Evolutionary conservation across 2,113 vertebrate species (phyloP), one percentile per base, ranked within the genome.

Genomic region (Eretmodus cyanostictus): DNA sequence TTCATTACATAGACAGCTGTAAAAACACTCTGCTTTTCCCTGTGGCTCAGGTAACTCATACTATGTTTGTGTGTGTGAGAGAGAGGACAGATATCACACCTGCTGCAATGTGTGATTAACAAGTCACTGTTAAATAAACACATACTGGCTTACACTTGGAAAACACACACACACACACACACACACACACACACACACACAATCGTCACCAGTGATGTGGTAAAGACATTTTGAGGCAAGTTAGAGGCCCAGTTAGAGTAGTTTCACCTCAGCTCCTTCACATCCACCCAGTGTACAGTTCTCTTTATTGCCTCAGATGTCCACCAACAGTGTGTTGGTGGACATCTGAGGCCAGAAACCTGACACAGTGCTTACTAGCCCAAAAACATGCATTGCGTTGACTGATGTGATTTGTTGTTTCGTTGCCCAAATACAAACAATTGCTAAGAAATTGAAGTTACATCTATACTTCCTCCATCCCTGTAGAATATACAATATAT

Each of bases 1-100:
- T 84, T 89, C 82, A 91, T 92, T 95, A 84, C 14, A 8, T 53
- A 27, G 59, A 91, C 94, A 94, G 93, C 95, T 95, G 95, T 86
- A 57, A 88, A 94, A 95, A 92, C 89, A 88, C 88, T 88, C 47
- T 29, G 59, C 73, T 88, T 89, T 91, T 91, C 61, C 57, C 66
- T 83, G 9, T 54, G 40, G 57, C 87, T 90, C 90, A 94, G 87
- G 89, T 93, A 88, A 59, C 86, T 38, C 31, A 66, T 87, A n/a
- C 45, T 76, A 66, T 84, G 36, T 38, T 12, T 55, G 57, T 87
- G 34, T 82, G 61, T 84, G 81, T 49, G 14, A 1, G 59, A n/a
- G 17, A 73, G 34, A 57, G 53, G 19, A 73, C 42, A n/a, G 19
- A 31, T 6, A 85, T 90, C 86, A 90, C 92, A 94, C 90, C 91